Base-by-base conservation (phyloP, 2,888 invertebrate genomes). In the Escarpia spicata region DNA sequence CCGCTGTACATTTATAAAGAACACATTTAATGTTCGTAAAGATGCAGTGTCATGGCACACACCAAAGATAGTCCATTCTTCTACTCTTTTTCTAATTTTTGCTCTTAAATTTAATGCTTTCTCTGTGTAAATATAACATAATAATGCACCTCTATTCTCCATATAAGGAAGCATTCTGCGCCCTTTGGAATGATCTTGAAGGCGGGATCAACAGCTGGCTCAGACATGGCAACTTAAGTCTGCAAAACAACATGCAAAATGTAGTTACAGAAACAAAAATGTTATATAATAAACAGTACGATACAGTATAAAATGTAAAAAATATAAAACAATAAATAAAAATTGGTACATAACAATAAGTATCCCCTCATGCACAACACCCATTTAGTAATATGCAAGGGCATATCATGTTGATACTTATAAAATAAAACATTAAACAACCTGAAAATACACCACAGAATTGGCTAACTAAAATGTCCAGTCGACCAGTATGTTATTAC, bases 141-240 rank as follows among this genome's bases (percentile, higher is more conserved):
- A 90, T 75, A 93, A 45, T 96, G 97, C 96, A 98, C 98, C 97
- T 98, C 98, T 94, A 99, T 97, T 96, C 98, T 97, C 99, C 99
- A 99, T 93, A 98, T 97, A 94, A 98, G 97, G 97, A 99, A 99
- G 92, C 98, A 97, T 75, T 98, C 97, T 94, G 97, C 97, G 96
- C 98, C 98, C 95, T 97, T 98, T 75, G 98, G 97, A 93, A 99
- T 97, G 94, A 97, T 98, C 94, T 98, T 97, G 96, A 99, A 99
- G 92, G 98, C 98, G 92, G 97, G 96, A 95, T 97, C 97, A 12
- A 94, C 93, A 10, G 90, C 37, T 19, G 60, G 37, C 0, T 91
- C 91, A 0, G 91, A 91, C 43, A 91, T 44, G n/a, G 91, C 43
- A 19, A 91, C 37, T 91, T 91, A 43, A n/a, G 37, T 43, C 91